phyloP scores from a whole-genome alignment of 2,888 invertebrate species.

The Bedellia somnulentella region DNA sequence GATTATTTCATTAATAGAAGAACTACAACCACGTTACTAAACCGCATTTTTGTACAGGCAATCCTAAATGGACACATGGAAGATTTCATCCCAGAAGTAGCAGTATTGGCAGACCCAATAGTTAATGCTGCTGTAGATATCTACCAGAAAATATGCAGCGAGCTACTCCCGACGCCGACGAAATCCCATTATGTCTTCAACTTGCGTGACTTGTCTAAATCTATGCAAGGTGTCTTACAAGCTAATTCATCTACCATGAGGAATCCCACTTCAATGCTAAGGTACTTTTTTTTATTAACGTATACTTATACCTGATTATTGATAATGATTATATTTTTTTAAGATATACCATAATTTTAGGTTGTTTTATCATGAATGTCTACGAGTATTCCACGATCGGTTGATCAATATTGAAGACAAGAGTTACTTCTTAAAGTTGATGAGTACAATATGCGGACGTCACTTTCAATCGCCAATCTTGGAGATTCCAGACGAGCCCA shows the following conservation, averaged over 20 bases:
- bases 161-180: conserved; percentile 86
- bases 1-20: too few relatives aligned
- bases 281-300: too few relatives aligned
- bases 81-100: conserved; percentile 73
- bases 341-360: conserved; percentile 51
- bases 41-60: too few relatives aligned
- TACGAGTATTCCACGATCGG: conserved; percentile 90
- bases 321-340: conserved; percentile 4
- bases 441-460: conserved; percentile 67
- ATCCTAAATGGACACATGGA: conserved; percentile 76
- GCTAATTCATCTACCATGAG: conserved; percentile 73
- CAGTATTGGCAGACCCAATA: conserved; percentile 68
- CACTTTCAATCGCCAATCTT: conserved; percentile 65
- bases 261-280: conserved; percentile 66
- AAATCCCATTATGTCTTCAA: conserved; percentile 95
- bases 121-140: conserved; percentile 84
- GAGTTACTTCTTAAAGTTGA: conserved; percentile 73
- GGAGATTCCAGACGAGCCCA: conserved; percentile 58
- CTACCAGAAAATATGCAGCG: conserved; percentile 76
- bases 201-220: conserved; percentile 86
- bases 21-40: too few relatives aligned
- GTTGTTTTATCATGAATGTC: conserved; percentile 89
- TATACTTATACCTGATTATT: too few relatives aligned
- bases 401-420: conserved; percentile 82
- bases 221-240: conserved; percentile 86